These are phyloP conservation scores for Oxyura jamaicensis DNA, from an alignment of 2,113 vertebrate species.

Conservation along the genomic window DNA sequence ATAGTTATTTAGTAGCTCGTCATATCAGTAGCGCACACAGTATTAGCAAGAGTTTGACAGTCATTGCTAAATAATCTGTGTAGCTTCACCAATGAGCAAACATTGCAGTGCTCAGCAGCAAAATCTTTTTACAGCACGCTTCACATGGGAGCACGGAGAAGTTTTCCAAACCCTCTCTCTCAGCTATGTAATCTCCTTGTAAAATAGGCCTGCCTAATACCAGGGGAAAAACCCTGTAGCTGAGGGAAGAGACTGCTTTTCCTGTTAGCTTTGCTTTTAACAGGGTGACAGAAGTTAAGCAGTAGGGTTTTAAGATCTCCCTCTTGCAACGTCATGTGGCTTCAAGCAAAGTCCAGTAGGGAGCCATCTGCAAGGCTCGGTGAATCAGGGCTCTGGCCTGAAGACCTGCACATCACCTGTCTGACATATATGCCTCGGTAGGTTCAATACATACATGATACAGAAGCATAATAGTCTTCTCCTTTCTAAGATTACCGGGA, in stretches of 20 bases:
- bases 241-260: neutral
- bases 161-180: slow-evolving; percentile 2
- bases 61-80: neutral
- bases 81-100: neutral
- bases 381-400: neutral
- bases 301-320: neutral
- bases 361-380: neutral
- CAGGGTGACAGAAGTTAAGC: neutral
- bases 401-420: neutral
- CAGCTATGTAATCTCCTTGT: neutral
- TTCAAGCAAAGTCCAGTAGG: slow-evolving; percentile 6
- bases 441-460: neutral
- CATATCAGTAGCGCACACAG: neutral
- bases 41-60: slow-evolving; percentile 4
- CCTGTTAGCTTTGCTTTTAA: neutral
- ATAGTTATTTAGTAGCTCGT: neutral
- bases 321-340: neutral
- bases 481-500: neutral
- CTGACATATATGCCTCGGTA: neutral
- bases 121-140: neutral
- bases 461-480: neutral
- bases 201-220: neutral
- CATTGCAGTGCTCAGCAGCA: neutral
- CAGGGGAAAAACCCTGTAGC: neutral
- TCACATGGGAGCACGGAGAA: neutral